Percentiles rank a stretch among this genome's conserved stretches.
Evolutionary conservation across 2,888 invertebrate genomes (phyloP).

Genomic region (Zaprionus lineosus): DNA sequence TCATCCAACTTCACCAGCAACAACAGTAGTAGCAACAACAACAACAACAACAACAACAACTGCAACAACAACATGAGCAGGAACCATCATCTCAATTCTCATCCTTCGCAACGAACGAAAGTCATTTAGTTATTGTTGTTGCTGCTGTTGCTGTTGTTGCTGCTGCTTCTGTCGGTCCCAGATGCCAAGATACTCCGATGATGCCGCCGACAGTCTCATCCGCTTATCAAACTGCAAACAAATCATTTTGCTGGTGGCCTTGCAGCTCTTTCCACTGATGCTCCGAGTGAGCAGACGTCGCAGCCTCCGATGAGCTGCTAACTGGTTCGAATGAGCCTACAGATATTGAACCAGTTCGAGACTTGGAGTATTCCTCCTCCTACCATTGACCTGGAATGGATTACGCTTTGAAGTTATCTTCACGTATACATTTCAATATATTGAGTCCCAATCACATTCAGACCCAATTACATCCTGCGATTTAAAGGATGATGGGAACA

Average conservation of each 20-base stretch:
- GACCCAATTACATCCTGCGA: too few relatives aligned
- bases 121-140: constrained; percentile 72
- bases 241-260: constrained; percentile 73
- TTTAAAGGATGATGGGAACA: too few relatives aligned
- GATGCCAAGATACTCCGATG: constrained; percentile 50
- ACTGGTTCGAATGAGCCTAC: too few relatives aligned
- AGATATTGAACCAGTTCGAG: too few relatives aligned
- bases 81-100: constrained; percentile 45
- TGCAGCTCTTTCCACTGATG: constrained; percentile 23
- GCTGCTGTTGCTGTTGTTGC: constrained; percentile 26
- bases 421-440: too few relatives aligned
- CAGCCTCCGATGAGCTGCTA: too few relatives aligned
- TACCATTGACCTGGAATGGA: too few relatives aligned
- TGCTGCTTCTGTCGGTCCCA: constrained; percentile 44
- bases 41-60: constrained; percentile 1
- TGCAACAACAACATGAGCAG: constrained; percentile 25
- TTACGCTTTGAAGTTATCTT: too few relatives aligned
- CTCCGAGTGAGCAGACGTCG: neutral
- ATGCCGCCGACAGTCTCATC: constrained; percentile 75
- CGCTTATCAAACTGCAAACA: constrained; percentile 79
- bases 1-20: constrained; percentile 57
- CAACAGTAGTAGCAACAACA: constrained; percentile 17
- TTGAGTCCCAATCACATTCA: too few relatives aligned
- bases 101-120: constrained; percentile 62
- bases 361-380: too few relatives aligned